Percentiles rank a stretch among this genome's conserved stretches.
Evolutionary conservation across 1,140 invertebrate genomes (phyloP).

Genomic region (Dreissena rostriformis): DNA sequence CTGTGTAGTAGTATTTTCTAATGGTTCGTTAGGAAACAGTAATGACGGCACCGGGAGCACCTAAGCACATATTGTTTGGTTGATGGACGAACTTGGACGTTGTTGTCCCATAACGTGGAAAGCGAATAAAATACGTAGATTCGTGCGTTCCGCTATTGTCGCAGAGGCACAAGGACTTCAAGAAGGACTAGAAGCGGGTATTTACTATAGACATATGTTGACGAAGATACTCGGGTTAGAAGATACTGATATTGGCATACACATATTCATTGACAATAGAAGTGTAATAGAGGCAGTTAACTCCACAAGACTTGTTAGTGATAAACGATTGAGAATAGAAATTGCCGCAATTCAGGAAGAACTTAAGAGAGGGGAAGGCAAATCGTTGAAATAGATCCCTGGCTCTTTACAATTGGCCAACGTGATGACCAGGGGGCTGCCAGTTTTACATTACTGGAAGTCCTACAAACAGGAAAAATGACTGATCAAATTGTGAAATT

Average conservation of each 20-base stretch:
- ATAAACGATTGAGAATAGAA: constrained; percentile 47
- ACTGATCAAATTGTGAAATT: constrained; percentile 11
- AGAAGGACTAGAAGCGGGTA: constrained; percentile 22
- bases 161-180: constrained; percentile 14
- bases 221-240: neutral
- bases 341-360: constrained; percentile 39
- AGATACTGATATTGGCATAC: constrained; percentile 21
- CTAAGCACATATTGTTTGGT: constrained; percentile 37
- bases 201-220: constrained; percentile 9
- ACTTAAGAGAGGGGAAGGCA: constrained; percentile 12
- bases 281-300: constrained; percentile 49
- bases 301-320: constrained; percentile 40
- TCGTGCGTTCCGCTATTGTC: constrained; percentile 31
- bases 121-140: constrained; percentile 7
- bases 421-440: constrained; percentile 20
- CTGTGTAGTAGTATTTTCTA: constrained; percentile 25
- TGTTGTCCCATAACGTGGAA: constrained; percentile 34
- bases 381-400: constrained; percentile 49
- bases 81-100: constrained; percentile 12
- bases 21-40: constrained; percentile 49
- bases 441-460: neutral
- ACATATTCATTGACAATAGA: constrained; percentile 49
- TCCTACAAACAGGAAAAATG: constrained; percentile 20
- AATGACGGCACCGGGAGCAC: constrained; percentile 21
- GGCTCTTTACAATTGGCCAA: constrained; percentile 31